Conservation (phyloP, 2,888 invertebrate species). For the Slavum lentiscoides region DNA sequence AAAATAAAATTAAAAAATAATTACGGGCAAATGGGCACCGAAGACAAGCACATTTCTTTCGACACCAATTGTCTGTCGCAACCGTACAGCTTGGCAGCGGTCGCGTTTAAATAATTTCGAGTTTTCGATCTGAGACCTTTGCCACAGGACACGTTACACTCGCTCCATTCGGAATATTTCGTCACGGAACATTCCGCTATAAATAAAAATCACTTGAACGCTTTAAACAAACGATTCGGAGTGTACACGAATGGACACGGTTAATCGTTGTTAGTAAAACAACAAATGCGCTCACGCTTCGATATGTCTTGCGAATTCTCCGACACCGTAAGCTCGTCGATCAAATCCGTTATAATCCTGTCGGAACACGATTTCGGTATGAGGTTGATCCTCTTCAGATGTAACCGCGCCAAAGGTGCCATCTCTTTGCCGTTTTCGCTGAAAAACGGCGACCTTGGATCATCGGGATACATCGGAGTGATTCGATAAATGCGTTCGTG, state of each 20-base stretch:
- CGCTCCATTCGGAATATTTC: slow-evolving; percentile 76
- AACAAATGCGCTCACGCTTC: slow-evolving; percentile 64
- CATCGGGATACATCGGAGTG: slow-evolving; percentile 87
- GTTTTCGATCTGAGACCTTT: slow-evolving; percentile 81
- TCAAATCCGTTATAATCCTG: slow-evolving; percentile 56
- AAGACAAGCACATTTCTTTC: slow-evolving; percentile 89
- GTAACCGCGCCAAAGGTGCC: slow-evolving; percentile 81
- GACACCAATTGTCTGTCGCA: slow-evolving; percentile 76
- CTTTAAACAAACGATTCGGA: background rate
- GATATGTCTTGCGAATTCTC: slow-evolving; percentile 72
- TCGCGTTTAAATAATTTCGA: slow-evolving; percentile 71
- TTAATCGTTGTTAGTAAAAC: background rate
- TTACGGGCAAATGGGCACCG: slow-evolving; percentile 70
- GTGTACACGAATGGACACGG: too few relatives aligned
- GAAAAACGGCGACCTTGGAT: slow-evolving; percentile 91
- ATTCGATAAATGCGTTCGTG: slow-evolving; percentile 86
- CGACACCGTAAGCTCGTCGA: slow-evolving; percentile 59
- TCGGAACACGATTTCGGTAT: slow-evolving; percentile 58
- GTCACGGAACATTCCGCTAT: slow-evolving; percentile 80
- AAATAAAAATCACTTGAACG: slow-evolving; percentile 48
- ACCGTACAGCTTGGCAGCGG: slow-evolving; percentile 72
- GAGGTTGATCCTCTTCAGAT: slow-evolving; percentile 69
- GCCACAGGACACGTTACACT: slow-evolving; percentile 85
- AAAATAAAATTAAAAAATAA: slow-evolving; percentile 8
- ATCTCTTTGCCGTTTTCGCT: slow-evolving; percentile 71